Evolutionary conservation across 2,888 invertebrate species (phyloP), one percentile per base, ranked within the genome.

Genomic region (Lacanobia wlatinum): DNA sequence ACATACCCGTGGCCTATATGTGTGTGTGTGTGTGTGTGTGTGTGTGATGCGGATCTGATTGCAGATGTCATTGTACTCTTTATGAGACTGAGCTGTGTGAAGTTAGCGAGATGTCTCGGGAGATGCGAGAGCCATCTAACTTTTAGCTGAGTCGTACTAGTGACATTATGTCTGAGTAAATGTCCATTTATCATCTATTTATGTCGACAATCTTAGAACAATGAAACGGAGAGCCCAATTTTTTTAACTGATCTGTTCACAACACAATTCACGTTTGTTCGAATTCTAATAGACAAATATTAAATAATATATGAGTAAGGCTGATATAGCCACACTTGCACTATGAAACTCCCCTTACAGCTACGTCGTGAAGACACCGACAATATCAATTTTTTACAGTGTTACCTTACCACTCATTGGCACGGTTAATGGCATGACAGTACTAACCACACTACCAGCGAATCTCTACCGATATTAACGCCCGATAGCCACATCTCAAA

Each of bases 61-160:
- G 58, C 69, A 58, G 21, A 65, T 23, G 61, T 62, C 79, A 58
- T 50, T 66, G 53, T 65, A 58, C 61, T 64, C 43, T 64, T 23
- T 67, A 64, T 60, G 63, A 38, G n/a, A 16, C 16, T 21, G 50
- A 76, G 60, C 46, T n/a, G 28, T 64, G 38, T 16, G 14, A 16
- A 56, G 52, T 53, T 48, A 61, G 55, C 43, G 9, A 52, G 43
- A 52, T 14, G 21, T 65, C n/a, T 52, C 28, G 52, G 40, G 38
- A 21, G 46, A 38, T 62, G 28, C 50, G 38, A 18, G 3, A 28
- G 14, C 14, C 14, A 43, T 14, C 14, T 43, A 43, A 28, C n/a
- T 50, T 63, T 14, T 21, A 23, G 28, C 18, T 14, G 38, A 28
- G 21, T 48, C 48, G 48, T 38, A 74, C 38, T 65, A 58, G 18